Evolutionary conservation across 1,140 invertebrate species (phyloP), one percentile per base, ranked within the genome.

Genomic region (Semibalanus balanoides): DNA sequence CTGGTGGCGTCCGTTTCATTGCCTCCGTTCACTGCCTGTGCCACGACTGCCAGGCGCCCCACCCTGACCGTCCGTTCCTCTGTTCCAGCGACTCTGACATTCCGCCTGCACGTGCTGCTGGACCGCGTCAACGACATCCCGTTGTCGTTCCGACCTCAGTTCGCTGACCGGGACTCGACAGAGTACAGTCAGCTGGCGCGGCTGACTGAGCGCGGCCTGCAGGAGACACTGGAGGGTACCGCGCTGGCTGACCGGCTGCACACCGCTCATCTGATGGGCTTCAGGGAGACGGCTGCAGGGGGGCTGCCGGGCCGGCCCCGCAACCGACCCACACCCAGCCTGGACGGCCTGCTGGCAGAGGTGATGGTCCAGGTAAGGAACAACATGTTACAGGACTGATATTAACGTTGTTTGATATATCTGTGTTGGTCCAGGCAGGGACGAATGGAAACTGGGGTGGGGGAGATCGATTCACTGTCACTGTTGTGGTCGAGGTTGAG

Each of bases 271-370:
- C 70, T 76, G 22, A 43, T 76, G 31, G 70, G 29, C 51, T 64
- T 64, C 51, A 25, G 3, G 51, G 14, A 14, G 51, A 64, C 51
- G 11, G 14, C 1, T 1, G 51, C 51, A 1, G 51, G 7, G 7
- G 51, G 51, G 1, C 7, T 3, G 51, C 51, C 11, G 7, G 51
- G 51, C 51, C 11, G 9, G 22, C 51, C 51, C 1, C 51, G 35
- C 35, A 40, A 5, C 35, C 35, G 35, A 5, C 35, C 35, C 5
- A 5, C 35, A 17, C 35, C 35, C 35, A 40, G 51, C 51, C 51
- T 64, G 14, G 29, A 76, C 27, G 79, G 79, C 0, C 71, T 80
- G n/a, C 75, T 80, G 69, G 79, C 77, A 29, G 79, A 80, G 27
- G 17, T 80, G 30, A 80, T 79, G 74, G 76, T 80, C 29, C 76